These are phyloP conservation scores for Cataglyphis cursor DNA, from an alignment of 2,888 invertebrate genomes.

Conservation along the genomic window DNA sequence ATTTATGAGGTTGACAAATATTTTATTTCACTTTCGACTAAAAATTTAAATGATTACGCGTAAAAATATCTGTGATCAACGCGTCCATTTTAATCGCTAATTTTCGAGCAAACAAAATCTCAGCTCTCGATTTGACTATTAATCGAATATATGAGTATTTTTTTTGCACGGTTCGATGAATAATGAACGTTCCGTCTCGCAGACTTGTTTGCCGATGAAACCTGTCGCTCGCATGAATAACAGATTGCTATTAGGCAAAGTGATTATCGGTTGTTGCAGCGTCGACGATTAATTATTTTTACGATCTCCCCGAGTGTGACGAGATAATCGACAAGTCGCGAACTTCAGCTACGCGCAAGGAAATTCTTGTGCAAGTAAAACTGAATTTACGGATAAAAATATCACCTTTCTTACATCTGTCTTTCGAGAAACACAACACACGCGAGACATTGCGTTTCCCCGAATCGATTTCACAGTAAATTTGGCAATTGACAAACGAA, in stretches of 20 bases:
- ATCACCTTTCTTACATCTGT: constrained; percentile 34
- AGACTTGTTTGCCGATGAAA: constrained; percentile 34
- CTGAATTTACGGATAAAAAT: constrained; percentile 44
- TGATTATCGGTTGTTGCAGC: constrained; percentile 54
- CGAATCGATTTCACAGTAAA: constrained; percentile 39
- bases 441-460: constrained; percentile 36
- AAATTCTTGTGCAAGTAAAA: constrained; percentile 29
- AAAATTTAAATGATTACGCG: not conserved
- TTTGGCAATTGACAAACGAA: constrained; percentile 8
- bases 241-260: constrained; percentile 55
- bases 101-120: constrained; percentile 38
- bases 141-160: constrained; percentile 33
- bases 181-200: constrained; percentile 40
- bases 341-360: constrained; percentile 15
- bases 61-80: constrained; percentile 17
- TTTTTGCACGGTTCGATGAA: constrained; percentile 36
- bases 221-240: constrained; percentile 49
- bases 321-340: constrained; percentile 50
- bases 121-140: constrained; percentile 29
- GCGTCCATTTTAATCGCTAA: constrained; percentile 3
- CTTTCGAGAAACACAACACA: constrained; percentile 32
- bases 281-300: constrained; percentile 50
- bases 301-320: constrained; percentile 37
- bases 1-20: not conserved
- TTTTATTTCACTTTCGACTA: not conserved